A percentile compares a stretch with the other conserved stretches of the same genome.
phyloP scores from a whole-genome alignment of 2,113 vertebrate genomes.

The Lepus timidus region DNA sequence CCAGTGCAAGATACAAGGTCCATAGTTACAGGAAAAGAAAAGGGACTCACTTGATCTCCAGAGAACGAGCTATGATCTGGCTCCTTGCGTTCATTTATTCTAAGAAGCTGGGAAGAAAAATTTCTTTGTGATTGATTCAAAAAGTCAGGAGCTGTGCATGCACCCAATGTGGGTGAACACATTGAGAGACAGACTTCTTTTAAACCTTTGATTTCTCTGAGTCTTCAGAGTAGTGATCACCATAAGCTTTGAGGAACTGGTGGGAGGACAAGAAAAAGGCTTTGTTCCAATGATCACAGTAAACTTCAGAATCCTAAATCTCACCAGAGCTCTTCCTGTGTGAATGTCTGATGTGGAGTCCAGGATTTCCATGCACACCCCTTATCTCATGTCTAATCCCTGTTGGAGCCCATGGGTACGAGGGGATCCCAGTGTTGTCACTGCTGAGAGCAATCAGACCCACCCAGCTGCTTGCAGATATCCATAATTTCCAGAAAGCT shows the following conservation, averaged over 20 bases:
- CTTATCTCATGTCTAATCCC: accelerated
- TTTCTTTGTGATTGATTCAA: neutral
- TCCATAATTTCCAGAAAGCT: neutral
- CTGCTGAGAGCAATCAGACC: neutral
- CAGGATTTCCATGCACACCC: accelerated
- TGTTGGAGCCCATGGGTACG: no score
- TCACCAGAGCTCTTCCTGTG: neutral
- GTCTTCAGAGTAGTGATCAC: neutral
- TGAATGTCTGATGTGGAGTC: no score
- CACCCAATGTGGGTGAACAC: neutral
- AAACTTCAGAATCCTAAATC: accelerated
- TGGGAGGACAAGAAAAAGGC: neutral
- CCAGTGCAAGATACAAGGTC: neutral
- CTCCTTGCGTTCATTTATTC: neutral
- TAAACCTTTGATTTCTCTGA: neutral
- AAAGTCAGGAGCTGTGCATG: neutral
- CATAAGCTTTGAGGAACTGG: neutral
- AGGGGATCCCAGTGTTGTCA: no score
- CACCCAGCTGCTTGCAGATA: no score
- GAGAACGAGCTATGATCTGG: neutral
- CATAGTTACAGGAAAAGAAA: neutral
- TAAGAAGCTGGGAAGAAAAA: neutral
- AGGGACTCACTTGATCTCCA: neutral
- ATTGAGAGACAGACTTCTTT: neutral
- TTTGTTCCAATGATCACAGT: no score